Evolutionary conservation across 2,888 invertebrate species (phyloP).

Genomic region (Polylopha cassiicola): DNA sequence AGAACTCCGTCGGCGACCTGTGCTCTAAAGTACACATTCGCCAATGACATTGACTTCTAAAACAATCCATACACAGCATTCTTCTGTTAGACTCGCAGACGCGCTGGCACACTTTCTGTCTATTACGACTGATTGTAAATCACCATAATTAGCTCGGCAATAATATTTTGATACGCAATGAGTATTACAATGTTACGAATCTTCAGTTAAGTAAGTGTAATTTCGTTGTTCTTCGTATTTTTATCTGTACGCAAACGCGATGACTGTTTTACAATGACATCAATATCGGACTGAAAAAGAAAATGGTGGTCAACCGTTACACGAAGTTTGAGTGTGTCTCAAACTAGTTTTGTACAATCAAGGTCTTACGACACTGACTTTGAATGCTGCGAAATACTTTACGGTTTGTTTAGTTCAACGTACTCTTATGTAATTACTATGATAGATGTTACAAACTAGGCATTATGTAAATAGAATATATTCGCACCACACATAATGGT

Average conservation of each 20-base stretch:
- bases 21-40: conserved; percentile 47
- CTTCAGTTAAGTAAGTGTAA: no score
- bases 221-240: background rate
- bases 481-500: no score
- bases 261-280: conserved; percentile 38
- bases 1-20: conserved; percentile 48
- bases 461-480: no score
- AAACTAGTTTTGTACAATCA: conserved; percentile 39
- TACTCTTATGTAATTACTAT: background rate
- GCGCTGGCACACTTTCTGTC: conserved; percentile 1
- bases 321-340: conserved; percentile 31
- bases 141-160: conserved; percentile 7
- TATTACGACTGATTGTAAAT: conserved; percentile 7
- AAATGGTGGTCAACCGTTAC: conserved; percentile 41
- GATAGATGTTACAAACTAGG: no score
- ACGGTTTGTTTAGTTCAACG: conserved; percentile 1
- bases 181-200: no score
- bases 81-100: conserved; percentile 1
- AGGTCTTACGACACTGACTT: conserved; percentile 36
- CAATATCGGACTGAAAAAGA: conserved; percentile 40
- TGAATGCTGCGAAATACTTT: conserved; percentile 1
- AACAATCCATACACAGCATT: conserved; percentile 36
- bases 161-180: conserved; percentile 1
- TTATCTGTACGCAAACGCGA: conserved; percentile 21
- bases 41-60: conserved; percentile 40